Base-by-base conservation (phyloP, 1,140 invertebrate species). In the Archegozetes longisetosus region DNA sequence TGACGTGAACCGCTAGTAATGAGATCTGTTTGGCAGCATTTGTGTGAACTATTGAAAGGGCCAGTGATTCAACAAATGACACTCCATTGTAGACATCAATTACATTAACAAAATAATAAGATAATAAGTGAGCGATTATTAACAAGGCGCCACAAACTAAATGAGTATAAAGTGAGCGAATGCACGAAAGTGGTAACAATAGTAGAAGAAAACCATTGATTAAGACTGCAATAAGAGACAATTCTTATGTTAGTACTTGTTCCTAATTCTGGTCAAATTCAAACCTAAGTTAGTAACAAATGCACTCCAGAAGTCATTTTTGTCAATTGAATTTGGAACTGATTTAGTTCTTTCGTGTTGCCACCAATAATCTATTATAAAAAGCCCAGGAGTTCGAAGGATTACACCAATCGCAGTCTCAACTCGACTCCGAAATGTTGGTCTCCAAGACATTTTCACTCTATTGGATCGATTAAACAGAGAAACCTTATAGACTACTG, bases 91-190 rank as follows among this genome's bases (percentile, higher is more conserved):
- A 58, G 14, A 49, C 66, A 50, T 64, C 68, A 65, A 46, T 70
- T 24, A 65, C 62, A 28, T 69, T 63, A 14, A 79, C 71, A 62
- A 76, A 78, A 48, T 70, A 68, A n/a, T 68, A 65, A 2, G 76
- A 77, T 46, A 77, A 67, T 57, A 74, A 68, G 52, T 76, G 73
- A 20, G 72, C 71, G 22, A 67, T 66, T 1, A 68, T 66, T 20
- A 78, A 65, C 0, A 79, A 64, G 28, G 70, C 68, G 32, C 70
- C 67, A 66, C 72, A 74, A 20, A 78, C 65, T 27, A 75, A 66
- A 64, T 79, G 77, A 66, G 75, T 73, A 68, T 79, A 79, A 27
- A 79, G 66, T 14, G 68, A 70, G 14, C 77, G 71, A 23, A 79
- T 69, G 60, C 73, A 70, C 51, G 70, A 66, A 17, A 78, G 62